Base-by-base conservation (phyloP, 2,888 invertebrate species). In the Muschampia plurimacula region DNA sequence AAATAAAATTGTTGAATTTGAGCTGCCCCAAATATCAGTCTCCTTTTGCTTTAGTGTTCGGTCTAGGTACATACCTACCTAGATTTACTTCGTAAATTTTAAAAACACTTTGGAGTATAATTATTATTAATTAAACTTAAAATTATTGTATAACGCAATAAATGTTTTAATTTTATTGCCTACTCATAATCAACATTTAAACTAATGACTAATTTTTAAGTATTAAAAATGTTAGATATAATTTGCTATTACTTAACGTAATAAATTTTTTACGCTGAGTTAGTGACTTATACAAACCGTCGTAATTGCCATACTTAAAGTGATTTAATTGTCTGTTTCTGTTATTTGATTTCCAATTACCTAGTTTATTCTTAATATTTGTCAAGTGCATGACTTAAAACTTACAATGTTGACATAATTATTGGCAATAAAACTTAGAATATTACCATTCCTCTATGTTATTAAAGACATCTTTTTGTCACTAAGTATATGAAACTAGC, bases 321-420 rank as follows among this genome's bases (percentile, higher is more conserved):
- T 82, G 81, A 84, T 82, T 84, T 83, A 80, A 85, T 85, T 80
- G 79, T 75, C 74, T 76, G 72, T 83, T 82, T 81, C 81, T 80
- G 77, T 75, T 76, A 75, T 83, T 82, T 80, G 65, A 73, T 74
- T 67, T 67, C 69, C 70, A 73, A 76, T 75, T 75, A 46, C 44
- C 67, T 72, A 73, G 73, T 59, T 77, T 69, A 75, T 67, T 74
- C 77, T 74, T 74, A 76, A 78, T 77, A 78, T 74, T 74, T 74
- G 76, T 76, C 79, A 78, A 73, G 76, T 77, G 72, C 78, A 77
- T 77, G 69, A 78, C 80, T 80, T 77, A 79, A 80, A 80, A 80
- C 80, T 39, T 79, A 81, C 79, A 77, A 77, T 74, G 67, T 64
- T 68, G 66, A 52, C 67, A 71, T 74, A 75, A 79, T 80, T 79